Conservation (phyloP, 2,113 vertebrate genomes). For the Oncorhynchus masou region DNA sequence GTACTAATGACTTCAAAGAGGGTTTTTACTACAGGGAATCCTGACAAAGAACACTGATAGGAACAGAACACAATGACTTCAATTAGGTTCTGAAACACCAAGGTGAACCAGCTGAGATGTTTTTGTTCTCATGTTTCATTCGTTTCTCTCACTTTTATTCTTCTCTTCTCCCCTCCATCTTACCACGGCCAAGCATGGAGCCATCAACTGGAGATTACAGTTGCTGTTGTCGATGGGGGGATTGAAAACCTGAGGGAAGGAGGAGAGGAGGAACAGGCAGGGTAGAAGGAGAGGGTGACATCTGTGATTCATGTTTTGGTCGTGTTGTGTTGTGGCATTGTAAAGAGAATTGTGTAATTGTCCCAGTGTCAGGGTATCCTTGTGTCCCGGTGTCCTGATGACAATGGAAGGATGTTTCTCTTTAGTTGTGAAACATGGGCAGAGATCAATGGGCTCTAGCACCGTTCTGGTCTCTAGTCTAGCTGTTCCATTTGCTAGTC, state of each 20-base stretch:
- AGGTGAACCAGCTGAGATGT: constrained; percentile 72
- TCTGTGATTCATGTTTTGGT: constrained; percentile 31
- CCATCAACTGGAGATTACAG: constrained; percentile 64
- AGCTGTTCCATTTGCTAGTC: too few species aligned
- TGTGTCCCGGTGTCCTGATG: constrained; percentile 51
- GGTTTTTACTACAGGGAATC: constrained; percentile 65
- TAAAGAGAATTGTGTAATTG: constrained; percentile 47
- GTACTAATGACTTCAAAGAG: constrained; percentile 74
- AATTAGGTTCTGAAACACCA: constrained; percentile 67
- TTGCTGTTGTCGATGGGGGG: constrained; percentile 42
- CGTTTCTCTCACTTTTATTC: neutral
- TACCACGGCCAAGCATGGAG: constrained; percentile 42
- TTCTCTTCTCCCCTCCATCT: constrained; percentile 19
- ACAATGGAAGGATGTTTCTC: constrained; percentile 71
- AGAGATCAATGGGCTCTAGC: constrained; percentile 75
- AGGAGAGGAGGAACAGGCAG: constrained; percentile 34
- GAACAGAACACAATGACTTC: constrained; percentile 63
- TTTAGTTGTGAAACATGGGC: constrained; percentile 64
- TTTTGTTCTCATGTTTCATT: constrained; percentile 60
- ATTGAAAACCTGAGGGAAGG: constrained; percentile 9
- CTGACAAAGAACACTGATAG: constrained; percentile 44
- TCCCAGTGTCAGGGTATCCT: constrained; percentile 31
- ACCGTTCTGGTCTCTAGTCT: constrained; percentile 14
- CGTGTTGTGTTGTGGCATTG: constrained; percentile 48
- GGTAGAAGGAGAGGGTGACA: constrained; percentile 24